phyloP scores from a whole-genome alignment of 2,113 vertebrate genomes.

The Lontra canadensis region DNA sequence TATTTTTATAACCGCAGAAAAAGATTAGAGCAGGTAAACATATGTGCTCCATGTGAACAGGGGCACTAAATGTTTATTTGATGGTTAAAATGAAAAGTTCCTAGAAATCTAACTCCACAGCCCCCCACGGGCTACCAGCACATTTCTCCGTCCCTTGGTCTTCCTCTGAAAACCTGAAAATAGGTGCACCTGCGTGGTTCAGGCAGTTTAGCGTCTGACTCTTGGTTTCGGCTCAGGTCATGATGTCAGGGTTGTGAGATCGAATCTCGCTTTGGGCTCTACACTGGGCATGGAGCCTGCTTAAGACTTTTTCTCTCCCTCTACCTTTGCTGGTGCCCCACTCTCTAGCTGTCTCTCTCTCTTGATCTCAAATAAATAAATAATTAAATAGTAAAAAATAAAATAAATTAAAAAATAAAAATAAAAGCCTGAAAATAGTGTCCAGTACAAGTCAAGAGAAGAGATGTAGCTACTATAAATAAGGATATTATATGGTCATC shows the following conservation, averaged over 20 bases:
- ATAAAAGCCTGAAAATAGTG: slow-evolving; percentile 20
- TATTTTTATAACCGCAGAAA: slow-evolving; percentile 29
- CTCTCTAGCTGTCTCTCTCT: not conserved
- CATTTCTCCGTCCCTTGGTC: slow-evolving; percentile 77
- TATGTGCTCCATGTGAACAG: slow-evolving; percentile 71
- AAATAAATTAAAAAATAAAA: not conserved
- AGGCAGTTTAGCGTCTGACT: not conserved
- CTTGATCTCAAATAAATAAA: too few relatives aligned
- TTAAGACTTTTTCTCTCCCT: not conserved
- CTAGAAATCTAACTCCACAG: slow-evolving; percentile 76
- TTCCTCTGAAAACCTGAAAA: slow-evolving; percentile 57
- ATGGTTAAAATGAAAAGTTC: slow-evolving; percentile 53
- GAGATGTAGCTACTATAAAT: not conserved
- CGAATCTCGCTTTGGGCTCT: fast-evolving
- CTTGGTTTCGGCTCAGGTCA: not conserved
- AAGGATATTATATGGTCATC: slow-evolving; percentile 5
- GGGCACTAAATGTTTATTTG: slow-evolving; percentile 68
- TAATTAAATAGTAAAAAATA: not conserved
- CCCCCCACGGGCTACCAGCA: slow-evolving; percentile 71
- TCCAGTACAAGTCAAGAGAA: not conserved
- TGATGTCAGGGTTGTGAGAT: not conserved
- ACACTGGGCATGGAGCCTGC: not conserved
- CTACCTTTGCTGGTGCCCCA: not conserved
- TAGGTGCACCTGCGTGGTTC: not conserved
- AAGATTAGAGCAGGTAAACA: slow-evolving; percentile 67